Base-by-base conservation (phyloP, 1,140 invertebrate species). In the Scylla paramamosain region DNA sequence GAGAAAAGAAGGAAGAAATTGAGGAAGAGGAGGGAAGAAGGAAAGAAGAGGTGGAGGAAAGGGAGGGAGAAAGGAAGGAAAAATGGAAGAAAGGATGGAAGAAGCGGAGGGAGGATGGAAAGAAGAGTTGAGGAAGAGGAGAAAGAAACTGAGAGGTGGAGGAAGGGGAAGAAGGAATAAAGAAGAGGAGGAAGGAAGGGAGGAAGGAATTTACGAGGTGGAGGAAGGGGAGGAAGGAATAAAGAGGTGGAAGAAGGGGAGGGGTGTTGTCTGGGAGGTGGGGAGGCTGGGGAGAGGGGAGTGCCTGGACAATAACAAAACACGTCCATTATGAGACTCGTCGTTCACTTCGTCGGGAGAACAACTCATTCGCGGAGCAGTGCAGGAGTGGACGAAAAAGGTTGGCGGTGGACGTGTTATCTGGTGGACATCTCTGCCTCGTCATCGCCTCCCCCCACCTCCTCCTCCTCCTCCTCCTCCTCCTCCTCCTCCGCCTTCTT, bases 401-500 rank as follows among this genome's bases (percentile, higher is more conserved):
- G 67, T 77, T 6, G 25, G 67, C 67, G 67, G 0, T 1, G 67
- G 25, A 20, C 2, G 20, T 25, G 67, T 20, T 77, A 77, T 77
- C 67, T 59, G 67, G 20, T 77, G 10, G 25, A 77, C 16, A 77
- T 77, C 67, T 77, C 67, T 77, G 67, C 67, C 25, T 77, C 67
- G 67, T 77, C 67, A 77, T 77, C 20, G 67, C 67, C 67, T 77
- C n/a, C 67, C 67, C n/a, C 67, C n/a, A 16, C 67, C 25, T 77
- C 67, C 67, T 77, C 25, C 67, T n/a, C 67, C 67, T 77, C 67
- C 67, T 77, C 67, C 67, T 77, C 67, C n/a, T 77, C 67, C n/a
- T 77, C 20, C 67, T 77, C 20, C 67, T 77, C 67, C 20, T 77
- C 67, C 67, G 8, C n/a, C 67, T n/a, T 59, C 52, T 77, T 77